phyloP scores from a whole-genome alignment of 2,888 invertebrate species.

The Sussaba pulchella region DNA sequence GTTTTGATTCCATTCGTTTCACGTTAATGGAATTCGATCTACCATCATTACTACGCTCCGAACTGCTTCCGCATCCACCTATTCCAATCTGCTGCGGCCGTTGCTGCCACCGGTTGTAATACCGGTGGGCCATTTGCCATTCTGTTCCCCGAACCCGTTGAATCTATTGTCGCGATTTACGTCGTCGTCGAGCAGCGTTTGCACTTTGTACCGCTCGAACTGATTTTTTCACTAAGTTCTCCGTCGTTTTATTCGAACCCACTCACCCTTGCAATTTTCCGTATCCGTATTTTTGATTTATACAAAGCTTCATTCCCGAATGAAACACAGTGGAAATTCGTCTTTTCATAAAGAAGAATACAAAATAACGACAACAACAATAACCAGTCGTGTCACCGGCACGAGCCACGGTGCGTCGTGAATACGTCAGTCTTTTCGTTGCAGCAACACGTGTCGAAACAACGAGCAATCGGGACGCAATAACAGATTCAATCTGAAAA shows the following conservation, averaged over 20 bases:
- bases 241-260: too few species aligned
- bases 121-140: conserved; percentile 16
- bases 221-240: not conserved
- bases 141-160: conserved; percentile 19
- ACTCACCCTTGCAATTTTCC: too few species aligned
- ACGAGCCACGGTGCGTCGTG: too few species aligned
- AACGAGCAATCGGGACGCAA: too few species aligned
- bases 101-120: conserved; percentile 1
- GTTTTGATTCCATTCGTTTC: conserved; percentile 8
- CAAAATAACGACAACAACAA: too few species aligned
- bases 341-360: too few species aligned
- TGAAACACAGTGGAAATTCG: too few species aligned
- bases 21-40: conserved; percentile 2
- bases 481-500: not conserved
- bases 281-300: too few species aligned
- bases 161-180: not conserved
- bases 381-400: too few species aligned
- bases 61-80: not conserved
- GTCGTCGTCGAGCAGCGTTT: conserved; percentile 6
- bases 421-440: too few species aligned
- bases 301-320: too few species aligned
- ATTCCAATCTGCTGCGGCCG: conserved; percentile 13
- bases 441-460: too few species aligned
- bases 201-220: not conserved
- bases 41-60: not conserved